A percentile compares a stretch with the other conserved stretches of the same genome.
These are phyloP conservation scores for Acropora tenuis DNA, from an alignment of 64 coral and sea anemone genomes.

Conservation along the genomic window DNA sequence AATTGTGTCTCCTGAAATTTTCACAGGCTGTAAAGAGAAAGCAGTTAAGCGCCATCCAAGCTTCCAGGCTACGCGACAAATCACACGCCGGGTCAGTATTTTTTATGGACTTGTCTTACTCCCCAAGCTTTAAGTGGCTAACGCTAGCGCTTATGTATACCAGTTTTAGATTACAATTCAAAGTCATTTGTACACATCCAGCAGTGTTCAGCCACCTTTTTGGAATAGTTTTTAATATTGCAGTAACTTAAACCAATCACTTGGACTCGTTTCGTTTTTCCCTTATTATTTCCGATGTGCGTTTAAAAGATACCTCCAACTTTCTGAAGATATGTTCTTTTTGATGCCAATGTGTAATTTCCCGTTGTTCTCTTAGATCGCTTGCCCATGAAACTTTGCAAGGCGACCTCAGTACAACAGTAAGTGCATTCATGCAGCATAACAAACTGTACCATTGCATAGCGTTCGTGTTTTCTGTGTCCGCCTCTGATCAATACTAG, in stretches of 20 bases:
- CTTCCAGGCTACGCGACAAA: constrained; percentile 72
- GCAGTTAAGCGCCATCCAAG: constrained; percentile 77
- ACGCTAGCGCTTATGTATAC: no score
- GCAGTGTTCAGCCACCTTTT: no score
- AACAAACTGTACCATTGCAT: background rate
- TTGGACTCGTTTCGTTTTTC: no score
- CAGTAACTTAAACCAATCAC: no score
- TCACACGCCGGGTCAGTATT: constrained; percentile 57
- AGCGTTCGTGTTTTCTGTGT: background rate
- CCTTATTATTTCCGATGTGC: no score
- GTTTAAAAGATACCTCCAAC: no score
- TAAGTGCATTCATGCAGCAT: constrained; percentile 13
- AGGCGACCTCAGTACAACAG: constrained; percentile 63
- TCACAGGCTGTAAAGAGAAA: constrained; percentile 76
- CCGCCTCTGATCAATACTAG: background rate
- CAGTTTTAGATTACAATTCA: no score
- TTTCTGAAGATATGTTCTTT: no score
- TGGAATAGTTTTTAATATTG: no score
- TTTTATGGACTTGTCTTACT: background rate
- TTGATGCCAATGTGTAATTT: background rate
- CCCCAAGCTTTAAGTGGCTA: background rate
- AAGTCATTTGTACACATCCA: no score
- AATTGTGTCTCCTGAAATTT: background rate
- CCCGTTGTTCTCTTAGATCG: constrained; percentile 13
- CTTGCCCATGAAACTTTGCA: constrained; percentile 67